phyloP scores from a whole-genome alignment of 2,888 invertebrate species.

The Drosophila glabriapex region DNA sequence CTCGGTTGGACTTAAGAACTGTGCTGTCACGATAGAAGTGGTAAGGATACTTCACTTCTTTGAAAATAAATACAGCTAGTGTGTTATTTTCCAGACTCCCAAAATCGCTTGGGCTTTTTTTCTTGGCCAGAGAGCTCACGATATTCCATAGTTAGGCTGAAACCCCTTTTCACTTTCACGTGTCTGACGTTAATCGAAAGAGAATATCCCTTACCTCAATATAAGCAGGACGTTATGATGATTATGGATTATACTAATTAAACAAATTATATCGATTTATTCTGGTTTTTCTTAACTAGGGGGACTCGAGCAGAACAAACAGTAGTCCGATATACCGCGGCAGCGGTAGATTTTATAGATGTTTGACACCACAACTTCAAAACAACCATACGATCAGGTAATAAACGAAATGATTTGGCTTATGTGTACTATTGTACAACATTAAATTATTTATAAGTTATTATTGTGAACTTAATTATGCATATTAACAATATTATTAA shows the following conservation, averaged over 20 bases:
- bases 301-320: constrained; percentile 57
- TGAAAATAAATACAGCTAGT: too few relatives aligned
- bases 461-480: not conserved
- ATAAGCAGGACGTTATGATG: not conserved
- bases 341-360: constrained; percentile 77
- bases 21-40: too few relatives aligned
- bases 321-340: constrained; percentile 80
- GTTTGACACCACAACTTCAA: constrained; percentile 87
- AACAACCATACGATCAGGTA: constrained; percentile 76
- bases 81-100: not conserved
- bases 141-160: not conserved
- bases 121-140: not conserved
- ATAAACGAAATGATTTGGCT: not conserved
- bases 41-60: too few relatives aligned
- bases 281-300: constrained; percentile 35
- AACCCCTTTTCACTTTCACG: not conserved
- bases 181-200: not conserved
- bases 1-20: not conserved
- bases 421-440: not conserved
- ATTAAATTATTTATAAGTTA: not conserved
- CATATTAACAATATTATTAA: not conserved
- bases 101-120: not conserved
- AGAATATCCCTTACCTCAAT: too few relatives aligned
- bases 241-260: not conserved
- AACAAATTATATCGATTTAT: not conserved